Percentiles rank a stretch among this genome's conserved stretches.
Evolutionary conservation across 92 coral and sea anemone species (phyloP).

Genomic region (Hydrozoanthus gracilis): DNA sequence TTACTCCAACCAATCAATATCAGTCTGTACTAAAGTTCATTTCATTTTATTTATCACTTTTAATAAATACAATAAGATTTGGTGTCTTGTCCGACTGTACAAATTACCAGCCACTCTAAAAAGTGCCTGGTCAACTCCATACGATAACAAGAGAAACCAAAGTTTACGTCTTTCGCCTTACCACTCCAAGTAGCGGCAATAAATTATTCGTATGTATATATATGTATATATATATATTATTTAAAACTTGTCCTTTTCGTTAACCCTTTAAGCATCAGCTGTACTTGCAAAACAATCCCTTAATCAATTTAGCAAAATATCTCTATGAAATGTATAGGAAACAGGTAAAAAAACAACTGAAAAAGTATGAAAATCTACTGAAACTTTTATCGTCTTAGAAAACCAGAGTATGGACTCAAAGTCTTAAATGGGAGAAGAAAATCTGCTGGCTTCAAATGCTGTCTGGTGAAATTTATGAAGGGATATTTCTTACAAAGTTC

Average conservation of each 20-base stretch:
- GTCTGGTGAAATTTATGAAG: too few species aligned
- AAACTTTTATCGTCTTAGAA: background rate
- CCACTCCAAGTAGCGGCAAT: slow-evolving; percentile 5
- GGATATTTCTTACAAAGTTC: too few species aligned
- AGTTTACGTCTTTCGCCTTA: background rate
- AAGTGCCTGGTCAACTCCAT: background rate
- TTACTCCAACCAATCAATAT: too few species aligned
- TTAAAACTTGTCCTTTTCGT: background rate
- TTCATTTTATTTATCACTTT: slow-evolving; percentile 11
- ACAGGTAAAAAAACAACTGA: background rate
- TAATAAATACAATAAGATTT: slow-evolving; percentile 26
- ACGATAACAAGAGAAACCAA: background rate
- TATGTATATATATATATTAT: slow-evolving; percentile 18
- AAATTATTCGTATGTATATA: slow-evolving; percentile 8
- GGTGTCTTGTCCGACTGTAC: background rate
- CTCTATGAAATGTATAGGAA: slow-evolving; percentile 5
- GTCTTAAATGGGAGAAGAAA: too few species aligned
- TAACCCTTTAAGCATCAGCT: background rate
- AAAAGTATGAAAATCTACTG: background rate
- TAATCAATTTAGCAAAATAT: slow-evolving; percentile 19
- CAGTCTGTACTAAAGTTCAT: slow-evolving; percentile 27
- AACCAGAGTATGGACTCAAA: too few species aligned
- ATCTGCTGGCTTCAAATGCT: too few species aligned
- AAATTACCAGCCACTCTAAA: slow-evolving; percentile 1
- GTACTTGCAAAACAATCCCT: background rate